phyloP scores from a whole-genome alignment of 1,140 invertebrate species.

The Drosophila neocordata region DNA sequence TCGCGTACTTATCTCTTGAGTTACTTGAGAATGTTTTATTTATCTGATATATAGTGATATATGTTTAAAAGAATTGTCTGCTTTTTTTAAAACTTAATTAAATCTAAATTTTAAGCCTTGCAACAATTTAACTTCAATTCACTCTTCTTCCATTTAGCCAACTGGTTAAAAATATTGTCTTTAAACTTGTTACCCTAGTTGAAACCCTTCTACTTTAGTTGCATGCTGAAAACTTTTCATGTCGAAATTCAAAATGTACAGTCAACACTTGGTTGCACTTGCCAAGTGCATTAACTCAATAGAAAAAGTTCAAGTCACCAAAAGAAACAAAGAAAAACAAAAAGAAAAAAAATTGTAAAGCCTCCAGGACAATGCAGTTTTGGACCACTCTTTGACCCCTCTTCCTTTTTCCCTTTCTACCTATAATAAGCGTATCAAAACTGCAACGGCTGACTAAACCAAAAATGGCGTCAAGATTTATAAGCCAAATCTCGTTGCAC shows the following conservation, averaged over 20 bases:
- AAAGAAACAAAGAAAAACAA: conserved; percentile 32
- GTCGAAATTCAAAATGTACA: conserved; percentile 42
- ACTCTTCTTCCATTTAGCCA: not conserved
- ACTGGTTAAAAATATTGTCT: not conserved
- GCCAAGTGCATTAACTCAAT: conserved; percentile 75
- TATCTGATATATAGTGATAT: too few relatives aligned
- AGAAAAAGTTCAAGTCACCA: conserved; percentile 70
- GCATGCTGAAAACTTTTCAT: conserved; percentile 33
- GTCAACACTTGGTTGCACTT: conserved; percentile 63
- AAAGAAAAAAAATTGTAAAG: conserved; percentile 5
- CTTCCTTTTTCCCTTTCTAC: not conserved
- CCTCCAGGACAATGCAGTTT: conserved; percentile 30
- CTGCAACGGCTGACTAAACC: conserved; percentile 64
- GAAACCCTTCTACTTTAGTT: not conserved
- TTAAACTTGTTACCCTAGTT: not conserved
- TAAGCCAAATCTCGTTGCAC: conserved; percentile 60
- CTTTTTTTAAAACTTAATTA: too few relatives aligned
- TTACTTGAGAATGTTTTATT: too few relatives aligned
- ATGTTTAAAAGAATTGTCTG: too few relatives aligned
- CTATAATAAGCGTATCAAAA: conserved; percentile 54
- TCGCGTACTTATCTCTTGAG: too few relatives aligned
- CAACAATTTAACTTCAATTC: too few relatives aligned
- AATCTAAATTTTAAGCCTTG: too few relatives aligned
- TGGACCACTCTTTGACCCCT: not conserved
- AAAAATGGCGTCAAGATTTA: conserved; percentile 70